phyloP scores from a whole-genome alignment of 2,113 vertebrate genomes.

The Orycteropus afer region DNA sequence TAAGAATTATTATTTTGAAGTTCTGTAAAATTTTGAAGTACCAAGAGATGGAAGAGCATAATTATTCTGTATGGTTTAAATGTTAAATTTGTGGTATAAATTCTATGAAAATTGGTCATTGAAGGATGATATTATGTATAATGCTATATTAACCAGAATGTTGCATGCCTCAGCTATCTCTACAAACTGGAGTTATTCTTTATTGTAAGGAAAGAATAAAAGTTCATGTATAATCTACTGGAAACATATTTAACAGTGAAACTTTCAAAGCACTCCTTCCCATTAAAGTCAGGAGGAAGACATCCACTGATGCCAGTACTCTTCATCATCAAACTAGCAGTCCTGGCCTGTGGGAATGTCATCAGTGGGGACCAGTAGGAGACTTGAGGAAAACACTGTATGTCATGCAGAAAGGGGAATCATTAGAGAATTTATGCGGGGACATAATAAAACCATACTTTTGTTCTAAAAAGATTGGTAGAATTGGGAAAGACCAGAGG shows the following conservation, averaged over 20 bases:
- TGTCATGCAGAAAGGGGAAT: neutral
- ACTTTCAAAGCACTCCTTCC: neutral
- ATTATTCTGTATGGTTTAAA: accelerated
- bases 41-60: neutral
- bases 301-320: too few species aligned
- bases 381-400: neutral
- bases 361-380: too few species aligned
- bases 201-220: neutral
- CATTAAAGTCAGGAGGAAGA: too few species aligned
- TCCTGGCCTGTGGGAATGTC: too few species aligned
- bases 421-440: neutral
- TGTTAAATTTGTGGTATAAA: neutral
- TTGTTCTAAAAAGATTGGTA: neutral
- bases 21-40: neutral
- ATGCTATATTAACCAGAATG: too few species aligned
- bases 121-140: neutral
- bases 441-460: neutral
- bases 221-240: accelerated
- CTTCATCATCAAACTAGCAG: accelerated
- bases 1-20: too few species aligned
- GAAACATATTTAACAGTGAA: neutral
- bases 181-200: accelerated
- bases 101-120: accelerated
- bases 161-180: accelerated
- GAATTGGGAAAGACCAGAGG: neutral